Evolutionary conservation across 2,113 vertebrate genomes (phyloP).

Genomic region (Typhlomys cinereus): DNA sequence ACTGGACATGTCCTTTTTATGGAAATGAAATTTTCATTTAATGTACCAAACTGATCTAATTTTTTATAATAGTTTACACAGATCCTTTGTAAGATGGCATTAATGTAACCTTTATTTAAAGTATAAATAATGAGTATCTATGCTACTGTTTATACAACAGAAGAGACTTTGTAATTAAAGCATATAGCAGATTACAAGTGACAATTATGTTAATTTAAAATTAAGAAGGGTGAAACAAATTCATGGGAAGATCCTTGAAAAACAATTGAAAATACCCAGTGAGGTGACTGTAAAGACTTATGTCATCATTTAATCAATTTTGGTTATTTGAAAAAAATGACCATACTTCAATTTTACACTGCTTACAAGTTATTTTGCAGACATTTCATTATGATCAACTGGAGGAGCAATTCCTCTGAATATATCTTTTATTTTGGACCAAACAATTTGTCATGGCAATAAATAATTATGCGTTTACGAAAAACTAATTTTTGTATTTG

Average conservation of each 20-base stretch:
- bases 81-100: conserved; percentile 59
- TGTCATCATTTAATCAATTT: conserved; percentile 51
- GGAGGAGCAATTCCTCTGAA: conserved; percentile 62
- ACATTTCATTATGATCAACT: conserved; percentile 68
- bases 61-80: conserved; percentile 72
- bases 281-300: conserved; percentile 67
- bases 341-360: conserved; percentile 65
- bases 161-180: conserved; percentile 75
- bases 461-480: conserved; percentile 76
- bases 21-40: conserved; percentile 61
- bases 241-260: conserved; percentile 55
- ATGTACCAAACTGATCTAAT: conserved; percentile 36
- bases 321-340: conserved; percentile 59
- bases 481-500: conserved; percentile 55
- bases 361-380: conserved; percentile 73
- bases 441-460: conserved; percentile 74
- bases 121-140: conserved; percentile 50
- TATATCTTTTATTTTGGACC: conserved; percentile 68
- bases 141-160: conserved; percentile 74
- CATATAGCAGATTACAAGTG: conserved; percentile 60
- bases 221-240: conserved; percentile 64
- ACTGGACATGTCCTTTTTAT: conserved; percentile 40
- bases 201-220: conserved; percentile 65
- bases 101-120: conserved; percentile 67
- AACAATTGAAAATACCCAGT: conserved; percentile 38